These are phyloP conservation scores for Trachelus stipa DNA, from an alignment of 2,888 invertebrate genomes.

Conservation along the genomic window DNA sequence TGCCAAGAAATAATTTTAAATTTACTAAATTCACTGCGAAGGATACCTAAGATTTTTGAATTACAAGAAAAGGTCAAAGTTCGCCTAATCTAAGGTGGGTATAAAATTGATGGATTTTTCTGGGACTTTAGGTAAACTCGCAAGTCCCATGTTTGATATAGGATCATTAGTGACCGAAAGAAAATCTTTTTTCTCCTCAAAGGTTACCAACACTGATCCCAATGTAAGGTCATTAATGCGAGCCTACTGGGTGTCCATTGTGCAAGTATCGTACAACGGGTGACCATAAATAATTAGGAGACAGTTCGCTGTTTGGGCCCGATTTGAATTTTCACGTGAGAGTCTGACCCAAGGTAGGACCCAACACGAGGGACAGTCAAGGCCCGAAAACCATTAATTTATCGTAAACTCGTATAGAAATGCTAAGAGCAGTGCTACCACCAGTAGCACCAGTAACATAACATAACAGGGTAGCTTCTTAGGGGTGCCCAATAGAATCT, in stretches of 20 bases:
- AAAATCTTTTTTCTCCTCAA: conserved; percentile 26
- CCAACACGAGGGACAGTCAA: conserved; percentile 12
- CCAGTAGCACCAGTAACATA: neutral
- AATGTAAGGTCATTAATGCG: conserved; percentile 28
- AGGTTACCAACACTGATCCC: conserved; percentile 21
- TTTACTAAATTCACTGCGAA: neutral
- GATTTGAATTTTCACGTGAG: conserved; percentile 52
- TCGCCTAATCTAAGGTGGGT: neutral
- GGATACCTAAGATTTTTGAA: neutral
- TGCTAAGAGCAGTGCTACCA: neutral
- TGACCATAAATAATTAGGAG: conserved; percentile 49
- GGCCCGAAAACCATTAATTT: conserved; percentile 59
- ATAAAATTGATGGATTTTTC: conserved; percentile 1
- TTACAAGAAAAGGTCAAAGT: neutral
- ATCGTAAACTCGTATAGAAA: conserved; percentile 52
- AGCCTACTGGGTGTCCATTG: conserved; percentile 18
- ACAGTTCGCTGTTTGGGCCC: conserved; percentile 21
- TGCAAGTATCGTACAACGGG: conserved; percentile 20
- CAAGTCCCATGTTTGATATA: neutral
- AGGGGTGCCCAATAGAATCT: conserved; percentile 40
- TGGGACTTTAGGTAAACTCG: neutral
- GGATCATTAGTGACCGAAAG: conserved; percentile 32
- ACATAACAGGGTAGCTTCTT: neutral
- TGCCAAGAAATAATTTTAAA: neutral
- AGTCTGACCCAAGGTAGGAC: conserved; percentile 22